Evolutionary conservation across 1,140 invertebrate genomes (phyloP).

Genomic region (Rhyacophila brunnea): DNA sequence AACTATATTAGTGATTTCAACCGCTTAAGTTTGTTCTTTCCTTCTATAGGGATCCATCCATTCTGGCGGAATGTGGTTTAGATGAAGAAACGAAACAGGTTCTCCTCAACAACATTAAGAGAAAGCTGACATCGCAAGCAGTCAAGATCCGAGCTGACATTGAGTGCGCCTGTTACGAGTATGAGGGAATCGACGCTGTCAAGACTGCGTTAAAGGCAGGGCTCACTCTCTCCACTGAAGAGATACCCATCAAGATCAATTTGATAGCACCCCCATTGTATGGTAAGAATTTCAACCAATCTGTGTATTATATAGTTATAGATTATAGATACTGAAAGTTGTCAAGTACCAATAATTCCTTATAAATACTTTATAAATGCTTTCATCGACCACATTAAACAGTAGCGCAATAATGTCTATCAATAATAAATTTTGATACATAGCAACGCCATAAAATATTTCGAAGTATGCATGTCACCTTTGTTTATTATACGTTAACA

Average conservation of each 20-base stretch:
- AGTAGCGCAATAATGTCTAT: too few relatives aligned
- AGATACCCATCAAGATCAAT: slow-evolving; percentile 98
- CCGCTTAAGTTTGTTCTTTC: too few relatives aligned
- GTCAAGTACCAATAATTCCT: too few relatives aligned
- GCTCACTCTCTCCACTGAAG: slow-evolving; percentile 87
- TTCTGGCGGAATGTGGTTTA: slow-evolving; percentile 94
- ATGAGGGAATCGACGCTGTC: slow-evolving; percentile 98
- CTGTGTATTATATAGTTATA: too few relatives aligned
- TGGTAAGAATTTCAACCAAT: slow-evolving; percentile 58
- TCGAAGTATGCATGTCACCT: too few relatives aligned
- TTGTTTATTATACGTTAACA: too few relatives aligned
- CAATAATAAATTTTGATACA: too few relatives aligned
- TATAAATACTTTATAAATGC: too few relatives aligned
- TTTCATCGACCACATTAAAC: too few relatives aligned
- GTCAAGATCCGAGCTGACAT: slow-evolving; percentile 98
- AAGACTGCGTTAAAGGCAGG: slow-evolving; percentile 91
- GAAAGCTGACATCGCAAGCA: slow-evolving; percentile 95
- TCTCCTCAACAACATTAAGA: slow-evolving; percentile 90
- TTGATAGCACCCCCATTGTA: slow-evolving; percentile 97
- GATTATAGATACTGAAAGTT: too few relatives aligned
- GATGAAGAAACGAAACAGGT: slow-evolving; percentile 92
- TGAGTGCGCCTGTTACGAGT: slow-evolving; percentile 97
- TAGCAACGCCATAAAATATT: too few relatives aligned
- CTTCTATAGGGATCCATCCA: slow-evolving; percentile 78
- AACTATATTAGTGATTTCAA: too few relatives aligned